phyloP scores from a whole-genome alignment of 2,113 vertebrate genomes.

The Lophius piscatorius region DNA sequence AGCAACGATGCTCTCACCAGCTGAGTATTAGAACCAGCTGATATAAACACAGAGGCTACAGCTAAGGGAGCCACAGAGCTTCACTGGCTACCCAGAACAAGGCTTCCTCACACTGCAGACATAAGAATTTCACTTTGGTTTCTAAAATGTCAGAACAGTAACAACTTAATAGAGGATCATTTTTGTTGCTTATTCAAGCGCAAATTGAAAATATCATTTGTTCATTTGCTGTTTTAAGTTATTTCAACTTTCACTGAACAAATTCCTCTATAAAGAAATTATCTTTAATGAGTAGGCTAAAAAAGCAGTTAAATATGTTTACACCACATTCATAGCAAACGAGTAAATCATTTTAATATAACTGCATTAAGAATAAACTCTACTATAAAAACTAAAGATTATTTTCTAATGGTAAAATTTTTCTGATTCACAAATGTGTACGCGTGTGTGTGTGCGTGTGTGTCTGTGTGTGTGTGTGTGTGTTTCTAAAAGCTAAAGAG shows the following conservation, averaged over 20 bases:
- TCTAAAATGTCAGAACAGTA: not conserved
- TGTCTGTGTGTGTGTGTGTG: slow-evolving; percentile 16
- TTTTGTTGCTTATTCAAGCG: not conserved
- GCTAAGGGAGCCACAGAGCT: slow-evolving; percentile 39
- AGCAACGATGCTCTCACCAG: slow-evolving; percentile 71
- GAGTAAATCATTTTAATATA: too few species aligned
- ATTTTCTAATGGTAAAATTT: too few species aligned
- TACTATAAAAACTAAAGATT: too few species aligned
- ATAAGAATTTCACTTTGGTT: not conserved
- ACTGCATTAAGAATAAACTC: too few species aligned
- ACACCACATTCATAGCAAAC: too few species aligned
- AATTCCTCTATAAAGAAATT: too few species aligned
- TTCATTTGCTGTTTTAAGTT: too few species aligned
- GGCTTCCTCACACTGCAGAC: slow-evolving; percentile 37
- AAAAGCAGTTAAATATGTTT: too few species aligned
- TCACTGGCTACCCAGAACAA: slow-evolving; percentile 29
- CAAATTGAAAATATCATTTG: not conserved
- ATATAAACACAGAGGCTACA: slow-evolving; percentile 58
- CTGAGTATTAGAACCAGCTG: slow-evolving; percentile 76
- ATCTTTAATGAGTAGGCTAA: too few species aligned
- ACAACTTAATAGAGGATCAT: not conserved
- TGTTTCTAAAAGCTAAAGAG: slow-evolving; percentile 16
- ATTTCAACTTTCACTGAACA: too few species aligned
- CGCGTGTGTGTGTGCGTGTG: slow-evolving; percentile 6
- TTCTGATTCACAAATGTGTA: not conserved